Base-by-base conservation (phyloP, 2,888 invertebrate genomes). In the Rhaphigaster nebulosa region DNA sequence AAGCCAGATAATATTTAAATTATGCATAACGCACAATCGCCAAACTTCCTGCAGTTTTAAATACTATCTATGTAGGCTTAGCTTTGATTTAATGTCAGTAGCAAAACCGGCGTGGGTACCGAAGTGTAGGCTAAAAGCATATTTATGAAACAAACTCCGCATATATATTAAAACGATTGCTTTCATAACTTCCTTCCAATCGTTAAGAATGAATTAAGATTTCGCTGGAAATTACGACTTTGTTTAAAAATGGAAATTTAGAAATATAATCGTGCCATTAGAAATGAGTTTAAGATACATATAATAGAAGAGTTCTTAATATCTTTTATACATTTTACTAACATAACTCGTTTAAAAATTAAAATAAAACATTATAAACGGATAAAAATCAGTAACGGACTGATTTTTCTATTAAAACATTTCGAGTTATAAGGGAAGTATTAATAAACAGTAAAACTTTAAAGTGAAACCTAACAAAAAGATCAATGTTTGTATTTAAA, bases 61-160 rank as follows among this genome's bases (percentile, higher is more conserved):
- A 76, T 76, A 76, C 10, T 38, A 2, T 20, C 38, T 20, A 34
- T 76, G 70, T 34, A 76, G 38, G 70, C 38, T 76, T 76, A 15
- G 38, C 34, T 76, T 76, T 76, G 70, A 76, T 76, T 76, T 76
- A 76, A 76, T 76, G 38, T 76, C 70, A 38, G 34, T 6, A 20
- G 38, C 1, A 10, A 76, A 76, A 76, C 20, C 38, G 23, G 70
- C 70, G 70, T 76, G 70, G 70, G 70, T 38, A 13, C 34, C 3
- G 34, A 38, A 76, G 70, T 76, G 70, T 76, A 76, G 70, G 70
- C 70, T 38, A 76, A 34, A 76, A 76, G 34, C 34, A 76, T 34
- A 76, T 76, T 76, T 76, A 76, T 38, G 70, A 26, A 38, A 76
- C 70, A 34, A 76, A 38, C 6, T 76, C 12, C 15, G 70, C 38